Base-by-base conservation (phyloP, 2,888 invertebrate genomes). In the Priocnemis perturbator region DNA sequence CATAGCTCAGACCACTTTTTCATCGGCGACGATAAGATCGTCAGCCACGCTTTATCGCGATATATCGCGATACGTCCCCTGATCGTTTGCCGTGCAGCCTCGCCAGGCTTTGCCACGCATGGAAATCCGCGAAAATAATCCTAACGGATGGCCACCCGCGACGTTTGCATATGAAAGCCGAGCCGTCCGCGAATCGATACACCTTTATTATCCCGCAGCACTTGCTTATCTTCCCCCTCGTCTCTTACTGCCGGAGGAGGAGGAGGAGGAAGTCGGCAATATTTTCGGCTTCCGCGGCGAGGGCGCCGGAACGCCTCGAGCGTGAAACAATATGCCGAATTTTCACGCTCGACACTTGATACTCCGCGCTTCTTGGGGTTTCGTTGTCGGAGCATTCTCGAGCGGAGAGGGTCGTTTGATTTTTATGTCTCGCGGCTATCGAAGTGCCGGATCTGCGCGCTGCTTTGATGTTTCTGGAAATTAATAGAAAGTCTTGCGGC, bases 121-220 rank as follows among this genome's bases (percentile, higher is more conserved):
- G 50, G 19, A 50, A 50, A 81, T 82, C 78, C 74, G 71, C 76
- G 81, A 81, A 85, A 88, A 86, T 88, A 88, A 88, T 89, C 87
- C 87, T 87, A 87, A 88, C 84, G 87, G 87, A 89, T 88, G 86
- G 86, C 85, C 84, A 78, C 77, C 81, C 85, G 81, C 81, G 79
- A 83, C 75, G 83, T 89, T 89, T 88, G 88, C 89, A 89, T 89
- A 89, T 89, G 88, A 89, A 88, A 89, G 81, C 84, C 81, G 64
- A 21, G 21, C 73, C 58, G 69, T 66, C 69, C 66, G 79, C 67
- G 85, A 88, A 88, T 88, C 88, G 88, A 88, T 88, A 88, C 84
- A 87, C 86, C 86, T 87, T 88, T 88, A 87, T 88, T 86, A 86
- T 85, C 79, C 83, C 48, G 83, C 45, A 73, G 81, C 81, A 82